phyloP scores from a whole-genome alignment of 35 echinoderm and acorn worm species.

The Acanthaster planci region DNA sequence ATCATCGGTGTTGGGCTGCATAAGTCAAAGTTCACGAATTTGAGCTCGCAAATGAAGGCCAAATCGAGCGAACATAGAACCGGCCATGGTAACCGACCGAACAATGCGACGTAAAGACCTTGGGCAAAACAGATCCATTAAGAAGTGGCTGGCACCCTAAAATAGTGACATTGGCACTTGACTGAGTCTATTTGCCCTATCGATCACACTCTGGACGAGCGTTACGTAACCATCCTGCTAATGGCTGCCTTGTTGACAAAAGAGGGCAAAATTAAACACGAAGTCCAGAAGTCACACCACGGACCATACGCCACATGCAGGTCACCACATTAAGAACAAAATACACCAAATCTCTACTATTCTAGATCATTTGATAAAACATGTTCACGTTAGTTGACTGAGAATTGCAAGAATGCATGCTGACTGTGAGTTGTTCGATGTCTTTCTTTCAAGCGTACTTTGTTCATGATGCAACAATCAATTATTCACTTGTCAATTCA shows the following conservation, averaged over 20 bases:
- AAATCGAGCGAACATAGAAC: background rate
- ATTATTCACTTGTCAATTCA: conserved; percentile 4
- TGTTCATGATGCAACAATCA: too few relatives aligned
- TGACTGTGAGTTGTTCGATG: too few relatives aligned
- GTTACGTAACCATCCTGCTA: conserved; percentile 6
- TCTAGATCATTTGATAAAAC: too few relatives aligned
- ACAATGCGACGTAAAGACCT: background rate
- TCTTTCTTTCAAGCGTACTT: too few relatives aligned
- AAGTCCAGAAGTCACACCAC: too few relatives aligned
- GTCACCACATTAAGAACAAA: too few relatives aligned
- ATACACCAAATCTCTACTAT: too few relatives aligned
- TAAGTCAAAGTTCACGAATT: background rate
- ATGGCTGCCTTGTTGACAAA: conserved; percentile 8
- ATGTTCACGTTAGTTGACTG: too few relatives aligned
- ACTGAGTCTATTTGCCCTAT: conserved; percentile 13
- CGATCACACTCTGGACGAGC: background rate
- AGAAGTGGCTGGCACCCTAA: background rate
- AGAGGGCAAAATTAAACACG: background rate
- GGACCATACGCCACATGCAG: too few relatives aligned
- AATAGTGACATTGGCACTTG: conserved; percentile 17
- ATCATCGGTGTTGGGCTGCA: too few relatives aligned
- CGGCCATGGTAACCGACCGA: background rate
- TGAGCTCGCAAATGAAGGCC: background rate
- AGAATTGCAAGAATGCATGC: too few relatives aligned
- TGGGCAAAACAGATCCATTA: background rate